Evolutionary conservation across 1,140 invertebrate species (phyloP), one percentile per base, ranked within the genome.

Genomic region (Mya arenaria): DNA sequence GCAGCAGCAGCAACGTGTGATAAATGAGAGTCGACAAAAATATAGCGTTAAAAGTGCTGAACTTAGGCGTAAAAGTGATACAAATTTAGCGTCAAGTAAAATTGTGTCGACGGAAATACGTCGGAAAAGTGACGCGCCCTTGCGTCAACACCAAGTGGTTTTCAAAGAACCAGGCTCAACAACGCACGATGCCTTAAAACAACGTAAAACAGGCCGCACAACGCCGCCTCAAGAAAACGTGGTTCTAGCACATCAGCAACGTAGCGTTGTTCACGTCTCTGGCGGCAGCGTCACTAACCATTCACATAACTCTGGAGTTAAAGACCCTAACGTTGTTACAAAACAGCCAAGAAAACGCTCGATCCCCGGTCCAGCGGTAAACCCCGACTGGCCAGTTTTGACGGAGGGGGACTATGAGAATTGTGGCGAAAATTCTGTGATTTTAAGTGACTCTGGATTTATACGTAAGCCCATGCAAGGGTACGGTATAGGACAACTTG

Each of bases 251-350:
- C 69, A 72, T 72, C 48, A 72, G 34, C 44, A 55, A 2, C 48
- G 69, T 6, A 72, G 69, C 39, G 69, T 72, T 55, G 69, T 72
- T n/a, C 69, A 72, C 30, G 69, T 72, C 37, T 72, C 69, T 1
- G 69, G 69, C 15, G 69, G 69, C n/a, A 72, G 69, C n/a, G n/a
- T n/a, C n/a, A n/a, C n/a, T n/a, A n/a, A n/a, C n/a, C n/a, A n/a
- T n/a, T n/a, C n/a, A n/a, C n/a, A n/a, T n/a, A n/a, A n/a, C n/a
- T n/a, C n/a, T n/a, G n/a, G n/a, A n/a, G n/a, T n/a, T n/a, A n/a
- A n/a, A n/a, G n/a, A n/a, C n/a, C n/a, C n/a, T n/a, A n/a, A n/a
- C n/a, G n/a, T n/a, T n/a, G n/a, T n/a, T n/a, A 48, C 56, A 37
- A 48, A 48, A 19, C 4, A 56, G 69, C 48, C 69, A 4, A 5